These are phyloP conservation scores for Onthophagus taurus DNA, from an alignment of 1,140 invertebrate genomes.

Conservation along the genomic window DNA sequence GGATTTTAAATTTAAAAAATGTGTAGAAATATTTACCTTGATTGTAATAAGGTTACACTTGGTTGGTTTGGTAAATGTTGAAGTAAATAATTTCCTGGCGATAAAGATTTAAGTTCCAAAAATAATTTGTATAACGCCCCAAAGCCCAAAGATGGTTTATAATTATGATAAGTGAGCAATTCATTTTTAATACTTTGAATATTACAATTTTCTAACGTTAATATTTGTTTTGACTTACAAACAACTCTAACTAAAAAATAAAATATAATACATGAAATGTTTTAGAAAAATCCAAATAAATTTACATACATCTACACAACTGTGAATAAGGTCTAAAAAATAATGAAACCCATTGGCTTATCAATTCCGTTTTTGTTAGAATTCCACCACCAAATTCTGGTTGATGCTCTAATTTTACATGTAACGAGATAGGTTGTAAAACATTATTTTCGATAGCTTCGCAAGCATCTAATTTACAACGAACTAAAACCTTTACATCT, in stretches of 20 bases:
- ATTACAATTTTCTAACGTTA: constrained; percentile 38
- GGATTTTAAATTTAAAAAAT: constrained; percentile 7
- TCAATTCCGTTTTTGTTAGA: constrained; percentile 36
- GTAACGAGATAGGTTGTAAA: constrained; percentile 29
- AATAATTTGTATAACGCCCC: constrained; percentile 37
- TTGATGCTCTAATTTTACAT: constrained; percentile 43
- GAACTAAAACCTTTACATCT: constrained; percentile 38
- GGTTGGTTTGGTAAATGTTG: constrained; percentile 29
- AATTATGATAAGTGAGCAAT: constrained; percentile 32
- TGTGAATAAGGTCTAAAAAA: constrained; percentile 38
- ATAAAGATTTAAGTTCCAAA: constrained; percentile 26
- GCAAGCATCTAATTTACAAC: constrained; percentile 38
- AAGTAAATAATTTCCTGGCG: constrained; percentile 38
- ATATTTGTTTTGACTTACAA: constrained; percentile 30
- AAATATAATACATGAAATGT: constrained; percentile 8
- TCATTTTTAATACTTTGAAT: constrained; percentile 34
- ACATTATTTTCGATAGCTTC: constrained; percentile 27
- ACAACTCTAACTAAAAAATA: constrained; percentile 36
- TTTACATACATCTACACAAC: constrained; percentile 38
- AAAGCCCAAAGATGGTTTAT: constrained; percentile 33
- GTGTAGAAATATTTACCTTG: constrained; percentile 12
- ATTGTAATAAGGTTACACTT: too few relatives aligned
- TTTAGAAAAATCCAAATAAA: not conserved
- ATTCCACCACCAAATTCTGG: constrained; percentile 38
- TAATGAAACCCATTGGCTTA: constrained; percentile 39